Base-by-base conservation (phyloP, 2,113 vertebrate genomes). In the Marmota flaviventris region DNA sequence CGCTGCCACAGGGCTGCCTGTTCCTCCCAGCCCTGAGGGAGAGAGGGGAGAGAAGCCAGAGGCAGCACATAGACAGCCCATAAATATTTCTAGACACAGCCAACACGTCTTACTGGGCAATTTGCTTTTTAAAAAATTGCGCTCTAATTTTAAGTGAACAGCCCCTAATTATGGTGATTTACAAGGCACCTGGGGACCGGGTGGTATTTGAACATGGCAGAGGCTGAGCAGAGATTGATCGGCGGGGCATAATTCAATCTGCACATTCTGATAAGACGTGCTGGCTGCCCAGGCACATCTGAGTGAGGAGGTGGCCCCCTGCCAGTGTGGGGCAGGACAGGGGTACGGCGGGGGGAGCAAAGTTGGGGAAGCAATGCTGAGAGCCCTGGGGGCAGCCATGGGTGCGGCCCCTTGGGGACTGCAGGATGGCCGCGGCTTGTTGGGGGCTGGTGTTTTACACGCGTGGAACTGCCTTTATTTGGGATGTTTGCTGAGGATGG, bases 121-220 rank as follows among this genome's bases (percentile, higher is more conserved):
- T 98, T 98, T 97, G 56, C 53, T 93, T 98, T 97, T 98, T 96
- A 90, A 95, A 97, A 98, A 97, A 98, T 98, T 95, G 97, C 94
- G 92, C 96, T 97, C 96, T 98, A 96, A 97, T 98, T 98, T 98
- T 98, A 98, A 97, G 98, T 97, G 98, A 98, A 97, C 95, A 98
- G 96, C 94, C 97, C 98, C 98, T 98, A 98, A 98, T 98, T 98
- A 98, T 96, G 98, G 98, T 98, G 98, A 98, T 98, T 98, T 98
- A 98, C 96, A 93, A 92, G 94, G 97, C 98, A 98, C 98, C 98
- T 98, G 97, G 98, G 98, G 98, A 98, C 97, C 29, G 96, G 98
- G 97, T 98, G 98, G 97, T 98, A 98, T 98, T 98, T 98, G 98
- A 98, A 88, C 96, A 89, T 65, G 27, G 85, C 78, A 0, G 92